Evolutionary conservation across 2,888 invertebrate genomes (phyloP), one percentile per base, ranked within the genome.

Genomic region (Plebejus argus): DNA sequence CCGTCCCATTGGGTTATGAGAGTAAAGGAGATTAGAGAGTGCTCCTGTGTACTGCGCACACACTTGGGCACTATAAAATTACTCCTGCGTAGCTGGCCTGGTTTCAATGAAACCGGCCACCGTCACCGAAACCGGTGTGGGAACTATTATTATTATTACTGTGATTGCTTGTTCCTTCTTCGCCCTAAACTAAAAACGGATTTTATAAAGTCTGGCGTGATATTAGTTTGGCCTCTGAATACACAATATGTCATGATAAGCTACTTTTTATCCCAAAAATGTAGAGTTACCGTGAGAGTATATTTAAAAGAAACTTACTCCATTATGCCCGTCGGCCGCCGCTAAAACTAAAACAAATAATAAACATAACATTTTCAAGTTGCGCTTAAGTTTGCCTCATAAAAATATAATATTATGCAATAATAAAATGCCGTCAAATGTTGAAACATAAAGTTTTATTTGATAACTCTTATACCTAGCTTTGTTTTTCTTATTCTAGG

Each of bases 241-340:
- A 12, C 1, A 18, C 53, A 53, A 1, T 7, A n/a, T n/a, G n/a
- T n/a, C n/a, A 6, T 39, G 8, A 53, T 15, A 49, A 1, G 53
- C 15, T 15, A 5, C 49, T 4, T 49, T 53, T 18, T 45, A 53
- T 53, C 18, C 5, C 18, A 18, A 53, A 18, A 53, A 53, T 53
- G 5, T 53, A 53, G 18, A 0, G 18, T 18, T 53, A 4, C 1
- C 53, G 18, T 53, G 18, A 15, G 53, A 53, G 4, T 18, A 53
- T 18, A 53, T 53, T 28, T 2, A 28, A 10, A 28, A 49, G 35
- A 20, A 77, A 84, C 87, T 86, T 82, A 87, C 87, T 77, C 82
- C 83, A 61, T 79, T 83, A 78, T 87, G 87, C 20, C 83, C 85
- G 71, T 83, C 76, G n/a, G 81, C 83, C 8, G 76, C 45, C 18